These are phyloP conservation scores for Onychomys leucogaster DNA, from an alignment of 2,797 vertebrate species.

Conservation along the genomic window DNA sequence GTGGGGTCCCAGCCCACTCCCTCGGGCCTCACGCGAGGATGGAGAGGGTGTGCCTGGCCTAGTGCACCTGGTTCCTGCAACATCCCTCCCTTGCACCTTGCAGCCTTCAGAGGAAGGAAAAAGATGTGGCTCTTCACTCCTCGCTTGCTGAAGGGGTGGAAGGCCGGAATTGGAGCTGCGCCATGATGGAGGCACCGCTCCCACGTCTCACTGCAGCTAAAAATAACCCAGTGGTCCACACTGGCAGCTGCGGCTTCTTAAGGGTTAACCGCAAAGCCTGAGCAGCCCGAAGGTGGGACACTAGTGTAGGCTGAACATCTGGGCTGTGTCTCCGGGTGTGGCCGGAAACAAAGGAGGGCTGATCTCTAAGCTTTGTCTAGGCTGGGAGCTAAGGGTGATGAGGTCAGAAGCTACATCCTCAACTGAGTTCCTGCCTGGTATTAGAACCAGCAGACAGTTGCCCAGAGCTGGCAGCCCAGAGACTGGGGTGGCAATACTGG, in stretches of 20 bases:
- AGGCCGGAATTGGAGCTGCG: conserved; percentile 69
- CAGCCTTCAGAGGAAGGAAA: not conserved
- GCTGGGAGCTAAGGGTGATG: not conserved
- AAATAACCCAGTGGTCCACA: not conserved
- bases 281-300: not conserved
- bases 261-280: conserved; percentile 74
- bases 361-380: conserved; percentile 57
- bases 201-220: not conserved
- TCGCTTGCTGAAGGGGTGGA: not conserved
- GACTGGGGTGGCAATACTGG: not conserved
- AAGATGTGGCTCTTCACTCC: no score
- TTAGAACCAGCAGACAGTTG: no score
- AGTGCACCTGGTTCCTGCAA: not conserved
- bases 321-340: conserved; percentile 61
- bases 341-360: conserved; percentile 79
- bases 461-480: not conserved
- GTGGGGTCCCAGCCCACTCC: not conserved
- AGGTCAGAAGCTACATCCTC: not conserved
- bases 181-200: conserved; percentile 81
- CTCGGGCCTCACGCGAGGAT: not conserved
- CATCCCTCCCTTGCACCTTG: not conserved
- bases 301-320: not conserved
- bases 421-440: not conserved
- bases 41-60: not conserved
- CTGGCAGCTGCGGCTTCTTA: conserved; percentile 40